Conservation (phyloP, 2,797 vertebrate genomes). For the Pseudochirops cupreus region DNA sequence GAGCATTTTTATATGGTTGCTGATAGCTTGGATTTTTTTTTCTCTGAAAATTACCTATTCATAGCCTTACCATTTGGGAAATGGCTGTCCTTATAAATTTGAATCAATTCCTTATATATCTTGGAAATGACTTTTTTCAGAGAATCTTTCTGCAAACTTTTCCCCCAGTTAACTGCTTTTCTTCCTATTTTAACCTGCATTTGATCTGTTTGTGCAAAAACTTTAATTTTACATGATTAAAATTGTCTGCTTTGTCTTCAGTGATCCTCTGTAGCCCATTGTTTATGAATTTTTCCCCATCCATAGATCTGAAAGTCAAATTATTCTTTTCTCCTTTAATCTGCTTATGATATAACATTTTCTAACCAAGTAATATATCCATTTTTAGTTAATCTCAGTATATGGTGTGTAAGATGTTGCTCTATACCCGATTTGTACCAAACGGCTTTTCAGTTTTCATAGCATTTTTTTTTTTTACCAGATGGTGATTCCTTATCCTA, state of each 20-base stretch:
- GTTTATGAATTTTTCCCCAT: not conserved
- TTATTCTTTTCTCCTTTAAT: not conserved
- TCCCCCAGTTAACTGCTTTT: not conserved
- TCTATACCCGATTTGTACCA: not conserved
- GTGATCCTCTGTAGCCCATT: not conserved
- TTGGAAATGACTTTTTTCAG: not conserved
- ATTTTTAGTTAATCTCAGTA: not conserved
- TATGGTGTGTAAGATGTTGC: not conserved
- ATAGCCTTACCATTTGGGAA: not conserved
- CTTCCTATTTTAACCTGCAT: not conserved
- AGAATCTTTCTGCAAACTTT: not conserved
- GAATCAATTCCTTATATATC: not conserved
- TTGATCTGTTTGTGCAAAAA: not conserved
- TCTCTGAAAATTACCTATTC: not conserved
- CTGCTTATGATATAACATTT: not conserved
- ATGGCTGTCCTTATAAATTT: not conserved
- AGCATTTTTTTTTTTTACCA: not conserved
- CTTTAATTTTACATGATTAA: not conserved
- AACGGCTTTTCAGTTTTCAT: not conserved
- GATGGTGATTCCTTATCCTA: not conserved
- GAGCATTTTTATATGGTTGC: not conserved
- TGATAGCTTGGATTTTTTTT: not conserved
- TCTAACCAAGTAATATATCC: not conserved
- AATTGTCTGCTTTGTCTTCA: not conserved
- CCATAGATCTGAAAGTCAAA: not conserved